phyloP scores from a whole-genome alignment of 1,140 invertebrate species.

The Lordiphosa collinella region DNA sequence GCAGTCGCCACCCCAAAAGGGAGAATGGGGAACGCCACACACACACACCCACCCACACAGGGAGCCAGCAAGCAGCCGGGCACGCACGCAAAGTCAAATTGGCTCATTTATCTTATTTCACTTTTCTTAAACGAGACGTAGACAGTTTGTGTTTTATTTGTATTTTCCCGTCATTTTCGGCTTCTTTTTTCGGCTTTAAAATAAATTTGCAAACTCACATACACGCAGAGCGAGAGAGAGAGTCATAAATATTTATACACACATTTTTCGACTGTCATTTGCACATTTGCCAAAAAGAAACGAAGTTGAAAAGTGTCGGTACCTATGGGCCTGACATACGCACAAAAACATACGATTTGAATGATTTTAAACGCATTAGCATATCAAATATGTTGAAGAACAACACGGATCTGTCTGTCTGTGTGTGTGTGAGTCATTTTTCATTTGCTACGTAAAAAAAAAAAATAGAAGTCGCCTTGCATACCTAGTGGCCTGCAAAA shows the following conservation, averaged over 20 bases:
- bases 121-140: constrained; percentile 27
- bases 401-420: neutral
- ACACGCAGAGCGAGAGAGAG: constrained; percentile 27
- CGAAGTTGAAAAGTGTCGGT: constrained; percentile 18
- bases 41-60: neutral
- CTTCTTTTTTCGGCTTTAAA: constrained; percentile 5
- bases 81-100: constrained; percentile 62
- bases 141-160: constrained; percentile 14
- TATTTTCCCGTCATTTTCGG: neutral
- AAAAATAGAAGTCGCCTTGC: neutral
- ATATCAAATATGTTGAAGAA: constrained; percentile 39
- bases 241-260: constrained; percentile 59
- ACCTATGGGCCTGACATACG: no score
- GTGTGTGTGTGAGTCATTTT: constrained; percentile 12
- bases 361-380: constrained; percentile 64
- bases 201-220: constrained; percentile 21
- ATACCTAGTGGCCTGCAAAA: no score
- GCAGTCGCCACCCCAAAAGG: neutral
- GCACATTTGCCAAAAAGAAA: constrained; percentile 17
- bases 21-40: no score
- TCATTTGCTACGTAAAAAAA: neutral
- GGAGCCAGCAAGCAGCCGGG: neutral
- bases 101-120: constrained; percentile 71
- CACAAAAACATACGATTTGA: constrained; percentile 39
- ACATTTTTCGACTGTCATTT: constrained; percentile 40